A percentile compares a stretch with the other conserved stretches of the same genome.
phyloP scores from a whole-genome alignment of 2,888 invertebrate genomes.

The Abrostola triplasia region DNA sequence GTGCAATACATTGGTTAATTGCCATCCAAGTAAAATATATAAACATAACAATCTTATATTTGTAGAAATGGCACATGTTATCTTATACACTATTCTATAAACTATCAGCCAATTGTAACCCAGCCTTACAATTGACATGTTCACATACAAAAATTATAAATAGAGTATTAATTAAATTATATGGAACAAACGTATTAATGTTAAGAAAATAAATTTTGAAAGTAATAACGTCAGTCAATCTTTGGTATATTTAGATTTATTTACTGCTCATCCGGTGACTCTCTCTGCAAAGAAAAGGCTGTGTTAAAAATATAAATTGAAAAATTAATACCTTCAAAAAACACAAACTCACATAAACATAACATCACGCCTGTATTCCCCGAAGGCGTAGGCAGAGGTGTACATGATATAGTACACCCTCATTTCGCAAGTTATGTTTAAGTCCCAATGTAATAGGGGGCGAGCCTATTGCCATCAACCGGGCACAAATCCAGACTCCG shows the following conservation, averaged over 20 bases:
- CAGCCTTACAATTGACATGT: slow-evolving; percentile 84
- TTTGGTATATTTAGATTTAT: slow-evolving; percentile 55
- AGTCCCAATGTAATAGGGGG: too few relatives aligned
- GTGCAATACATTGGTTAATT: too few relatives aligned
- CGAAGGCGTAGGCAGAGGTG: too few relatives aligned
- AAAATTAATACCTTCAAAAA: too few relatives aligned
- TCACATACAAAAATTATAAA: slow-evolving; percentile 56
- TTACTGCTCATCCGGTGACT: slow-evolving; percentile 74
- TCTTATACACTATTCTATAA: slow-evolving; percentile 73
- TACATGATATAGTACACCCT: too few relatives aligned
- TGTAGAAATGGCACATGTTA: slow-evolving; percentile 75
- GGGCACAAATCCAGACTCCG: too few relatives aligned
- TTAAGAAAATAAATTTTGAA: slow-evolving; percentile 46
- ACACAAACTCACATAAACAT: too few relatives aligned
- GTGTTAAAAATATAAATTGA: background rate
- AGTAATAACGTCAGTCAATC: slow-evolving; percentile 75
- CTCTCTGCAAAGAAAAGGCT: slow-evolving; percentile 73
- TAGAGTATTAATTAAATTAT: slow-evolving; percentile 71
- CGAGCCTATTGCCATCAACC: too few relatives aligned
- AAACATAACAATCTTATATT: slow-evolving; percentile 34
- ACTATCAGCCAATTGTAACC: slow-evolving; percentile 80
- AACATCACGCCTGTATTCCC: too few relatives aligned
- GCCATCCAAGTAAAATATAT: background rate
- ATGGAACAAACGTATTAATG: slow-evolving; percentile 47
- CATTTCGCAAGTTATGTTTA: too few relatives aligned